phyloP scores from a whole-genome alignment of 2,888 invertebrate species.

The Folsomia manolachei region DNA sequence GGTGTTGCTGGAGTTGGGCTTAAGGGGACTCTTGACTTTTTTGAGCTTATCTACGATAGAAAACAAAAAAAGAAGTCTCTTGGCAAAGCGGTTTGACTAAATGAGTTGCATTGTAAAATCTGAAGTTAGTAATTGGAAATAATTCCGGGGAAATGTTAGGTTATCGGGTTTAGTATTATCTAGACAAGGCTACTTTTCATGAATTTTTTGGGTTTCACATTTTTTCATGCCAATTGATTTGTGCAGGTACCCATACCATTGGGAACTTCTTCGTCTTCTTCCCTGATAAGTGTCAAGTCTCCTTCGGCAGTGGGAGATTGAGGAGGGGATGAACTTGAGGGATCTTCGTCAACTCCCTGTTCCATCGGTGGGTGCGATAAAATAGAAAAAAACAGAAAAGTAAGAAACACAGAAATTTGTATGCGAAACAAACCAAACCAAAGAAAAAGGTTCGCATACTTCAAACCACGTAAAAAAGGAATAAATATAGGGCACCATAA shows the following conservation, averaged over 20 bases:
- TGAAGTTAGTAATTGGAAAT: slow-evolving; percentile 11
- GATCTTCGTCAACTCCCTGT: slow-evolving; percentile 22
- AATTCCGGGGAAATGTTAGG: not conserved
- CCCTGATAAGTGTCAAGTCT: not conserved
- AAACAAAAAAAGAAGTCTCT: slow-evolving; percentile 19
- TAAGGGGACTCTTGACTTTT: no score
- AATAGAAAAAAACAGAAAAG: slow-evolving; percentile 13
- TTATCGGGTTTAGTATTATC: not conserved
- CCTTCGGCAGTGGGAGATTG: not conserved
- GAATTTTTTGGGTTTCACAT: no score
- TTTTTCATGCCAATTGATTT: not conserved
- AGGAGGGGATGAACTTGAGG: slow-evolving; percentile 7
- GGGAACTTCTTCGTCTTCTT: slow-evolving; percentile 10
- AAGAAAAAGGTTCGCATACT: no score
- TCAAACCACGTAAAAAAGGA: no score
- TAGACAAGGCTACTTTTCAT: not conserved
- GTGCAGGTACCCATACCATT: not conserved
- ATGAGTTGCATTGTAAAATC: not conserved
- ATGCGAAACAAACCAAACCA: not conserved
- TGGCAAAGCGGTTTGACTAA: slow-evolving; percentile 19
- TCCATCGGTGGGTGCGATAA: not conserved
- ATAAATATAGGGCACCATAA: no score
- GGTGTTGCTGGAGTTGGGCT: not conserved
- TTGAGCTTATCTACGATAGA: slow-evolving; percentile 19
- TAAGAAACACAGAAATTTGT: not conserved